These are phyloP conservation scores for Labia minor DNA, from an alignment of 2,888 invertebrate species.

Conservation along the genomic window DNA sequence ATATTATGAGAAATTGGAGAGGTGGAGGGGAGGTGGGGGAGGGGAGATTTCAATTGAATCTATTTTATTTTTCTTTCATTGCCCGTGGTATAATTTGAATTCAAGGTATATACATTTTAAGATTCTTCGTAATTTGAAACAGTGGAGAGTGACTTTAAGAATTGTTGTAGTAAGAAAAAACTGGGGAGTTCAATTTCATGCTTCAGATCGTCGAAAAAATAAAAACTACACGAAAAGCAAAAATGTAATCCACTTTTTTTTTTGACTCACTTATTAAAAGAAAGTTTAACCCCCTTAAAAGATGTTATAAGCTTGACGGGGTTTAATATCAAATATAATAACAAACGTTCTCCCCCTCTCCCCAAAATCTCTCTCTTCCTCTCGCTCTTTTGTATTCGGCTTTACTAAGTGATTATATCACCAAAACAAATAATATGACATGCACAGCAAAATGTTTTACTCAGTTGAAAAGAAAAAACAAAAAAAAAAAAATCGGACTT, in stretches of 20 bases:
- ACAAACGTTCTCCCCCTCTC: not conserved
- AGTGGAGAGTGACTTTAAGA: not conserved
- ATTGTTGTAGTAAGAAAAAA: not conserved
- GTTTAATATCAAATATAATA: conserved; percentile 13
- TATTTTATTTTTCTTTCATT: not conserved
- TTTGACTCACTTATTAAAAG: conserved; percentile 3
- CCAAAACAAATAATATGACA: not conserved
- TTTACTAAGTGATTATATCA: conserved; percentile 1
- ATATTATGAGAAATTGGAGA: too few species aligned
- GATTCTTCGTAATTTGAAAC: not conserved
- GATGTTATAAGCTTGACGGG: not conserved
- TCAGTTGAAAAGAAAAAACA: not conserved
- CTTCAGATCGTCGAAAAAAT: conserved; percentile 1
- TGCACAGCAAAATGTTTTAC: not conserved
- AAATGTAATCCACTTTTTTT: conserved; percentile 13
- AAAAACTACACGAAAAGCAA: conserved; percentile 2
- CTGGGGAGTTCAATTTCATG: not conserved
- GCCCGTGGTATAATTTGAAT: not conserved
- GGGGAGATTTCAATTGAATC: not conserved
- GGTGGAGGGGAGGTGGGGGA: not conserved
- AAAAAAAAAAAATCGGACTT: too few species aligned
- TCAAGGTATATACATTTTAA: conserved; percentile 1
- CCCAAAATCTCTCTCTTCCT: too few species aligned
- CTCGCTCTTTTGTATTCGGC: not conserved
- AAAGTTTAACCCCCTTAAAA: conserved; percentile 7